Conservation (phyloP, 1,140 invertebrate genomes). For the Anadara kagoshimensis region DNA sequence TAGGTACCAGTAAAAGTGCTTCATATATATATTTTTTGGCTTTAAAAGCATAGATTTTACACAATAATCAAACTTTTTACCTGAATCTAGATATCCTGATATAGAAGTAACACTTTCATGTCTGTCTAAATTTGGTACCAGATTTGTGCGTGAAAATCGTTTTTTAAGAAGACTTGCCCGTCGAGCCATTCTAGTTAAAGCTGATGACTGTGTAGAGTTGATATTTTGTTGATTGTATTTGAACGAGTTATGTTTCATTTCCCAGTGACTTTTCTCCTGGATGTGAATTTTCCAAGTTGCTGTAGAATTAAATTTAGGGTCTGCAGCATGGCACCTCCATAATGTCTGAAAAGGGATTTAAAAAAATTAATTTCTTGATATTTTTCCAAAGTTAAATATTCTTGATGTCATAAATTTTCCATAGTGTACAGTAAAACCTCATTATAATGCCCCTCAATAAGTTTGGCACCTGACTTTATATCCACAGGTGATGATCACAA, state of each 20-base stretch:
- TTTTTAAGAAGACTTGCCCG: conserved; percentile 62
- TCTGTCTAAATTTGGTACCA: conserved; percentile 33
- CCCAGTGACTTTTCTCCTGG: conserved; percentile 56
- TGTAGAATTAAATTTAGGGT: conserved; percentile 63
- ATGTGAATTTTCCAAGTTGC: conserved; percentile 73
- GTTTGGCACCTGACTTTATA: no score
- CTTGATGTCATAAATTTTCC: no score
- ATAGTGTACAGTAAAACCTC: no score
- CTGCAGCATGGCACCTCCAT: conserved; percentile 93
- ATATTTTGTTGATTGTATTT: conserved; percentile 15
- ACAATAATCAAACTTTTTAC: conserved; percentile 1
- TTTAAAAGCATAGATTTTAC: no score
- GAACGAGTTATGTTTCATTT: conserved; percentile 40
- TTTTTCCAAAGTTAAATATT: no score
- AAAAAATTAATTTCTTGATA: neutral
- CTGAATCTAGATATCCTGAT: conserved; percentile 17
- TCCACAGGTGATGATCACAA: no score
- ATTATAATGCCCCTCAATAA: no score
- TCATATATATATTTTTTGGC: no score
- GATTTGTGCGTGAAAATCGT: conserved; percentile 32
- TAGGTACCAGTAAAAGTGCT: no score
- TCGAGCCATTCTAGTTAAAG: conserved; percentile 58
- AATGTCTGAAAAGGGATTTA: conserved; percentile 83
- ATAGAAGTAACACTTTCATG: conserved; percentile 37
- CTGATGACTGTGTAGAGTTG: conserved; percentile 23